A percentile compares a stretch with the other conserved stretches of the same genome.
phyloP scores from a whole-genome alignment of 2,797 vertebrate genomes.

The Hylomyscus alleni region DNA sequence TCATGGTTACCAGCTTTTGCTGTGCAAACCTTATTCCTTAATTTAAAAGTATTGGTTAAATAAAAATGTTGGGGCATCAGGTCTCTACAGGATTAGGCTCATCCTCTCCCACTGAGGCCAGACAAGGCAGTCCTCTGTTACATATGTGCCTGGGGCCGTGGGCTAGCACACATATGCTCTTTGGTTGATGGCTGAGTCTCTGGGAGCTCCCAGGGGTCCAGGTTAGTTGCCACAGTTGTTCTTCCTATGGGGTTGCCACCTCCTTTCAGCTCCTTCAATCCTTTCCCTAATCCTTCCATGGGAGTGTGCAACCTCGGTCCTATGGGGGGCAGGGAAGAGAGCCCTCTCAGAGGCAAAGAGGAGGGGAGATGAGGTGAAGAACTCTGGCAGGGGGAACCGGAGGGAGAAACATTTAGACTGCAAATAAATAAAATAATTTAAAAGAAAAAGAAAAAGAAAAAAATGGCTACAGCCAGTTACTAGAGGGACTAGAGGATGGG shows the following conservation, averaged over 20 bases:
- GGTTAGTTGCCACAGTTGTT: not conserved
- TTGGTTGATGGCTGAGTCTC: not conserved
- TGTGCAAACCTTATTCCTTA: no score
- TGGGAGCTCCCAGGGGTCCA: not conserved
- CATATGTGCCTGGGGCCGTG: no score
- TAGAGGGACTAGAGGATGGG: not conserved
- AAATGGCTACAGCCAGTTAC: no score
- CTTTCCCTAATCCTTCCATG: not conserved
- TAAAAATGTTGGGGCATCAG: no score
- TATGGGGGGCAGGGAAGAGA: not conserved
- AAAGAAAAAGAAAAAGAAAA: no score
- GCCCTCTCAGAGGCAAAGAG: not conserved
- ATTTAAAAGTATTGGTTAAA: no score
- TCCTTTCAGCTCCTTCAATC: not conserved
- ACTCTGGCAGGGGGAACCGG: not conserved
- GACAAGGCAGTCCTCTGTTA: no score
- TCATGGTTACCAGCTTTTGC: no score
- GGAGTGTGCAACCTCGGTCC: not conserved
- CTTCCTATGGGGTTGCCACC: not conserved
- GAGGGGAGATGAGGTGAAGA: not conserved
- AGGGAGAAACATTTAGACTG: no score
- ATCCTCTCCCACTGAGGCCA: no score
- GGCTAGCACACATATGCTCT: not conserved
- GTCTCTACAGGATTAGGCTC: no score
- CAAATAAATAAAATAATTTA: no score